Base-by-base conservation (phyloP, 2,888 invertebrate genomes). In the Laspeyria flexula region DNA sequence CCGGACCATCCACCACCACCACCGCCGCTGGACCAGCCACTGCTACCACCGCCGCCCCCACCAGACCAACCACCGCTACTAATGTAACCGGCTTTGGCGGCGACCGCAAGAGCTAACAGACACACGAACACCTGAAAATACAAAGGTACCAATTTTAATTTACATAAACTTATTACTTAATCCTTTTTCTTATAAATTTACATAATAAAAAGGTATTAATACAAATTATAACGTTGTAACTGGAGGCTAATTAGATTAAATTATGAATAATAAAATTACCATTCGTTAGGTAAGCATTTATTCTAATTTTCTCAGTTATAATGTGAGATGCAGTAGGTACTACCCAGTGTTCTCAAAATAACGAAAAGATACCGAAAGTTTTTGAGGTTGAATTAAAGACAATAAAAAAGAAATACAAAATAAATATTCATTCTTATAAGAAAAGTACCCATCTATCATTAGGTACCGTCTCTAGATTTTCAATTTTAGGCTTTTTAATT, bases 71-170 rank as follows among this genome's bases (percentile, higher is more conserved):
- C 70, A 30, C 83, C 79, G 46, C 85, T 67, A 59, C 67, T 76
- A 50, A 88, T 85, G 59, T 77, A 86, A 11, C 91, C 91, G 73
- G 89, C 90, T 39, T 81, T 79, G 21, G 79, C 82, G 59, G 73
- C 86, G 49, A 82, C 90, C 56, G 86, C 85, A 55, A 90, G 65
- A 52, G 87, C 87, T 74, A 92, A 77, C 30, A 92, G 73, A 72
- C 91, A 92, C 46, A 91, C 83, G 80, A 92, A 90, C 60, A 91
- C 85, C 91, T 92, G 83, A 1, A 60, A 64, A 58, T 53, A 13
- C 43, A 38, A 35, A n/a, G 10, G 15, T 10, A 35, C 1, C 7
- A 7, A 33, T 18, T 3, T 18, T 18, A 18, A 18, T 18, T 3
- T 18, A 18, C 2, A 5, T 18, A 18, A 5, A 5, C 3, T 18